phyloP scores from a whole-genome alignment of 1,140 invertebrate genomes.

The Trachymyrmex septentrionalis region DNA sequence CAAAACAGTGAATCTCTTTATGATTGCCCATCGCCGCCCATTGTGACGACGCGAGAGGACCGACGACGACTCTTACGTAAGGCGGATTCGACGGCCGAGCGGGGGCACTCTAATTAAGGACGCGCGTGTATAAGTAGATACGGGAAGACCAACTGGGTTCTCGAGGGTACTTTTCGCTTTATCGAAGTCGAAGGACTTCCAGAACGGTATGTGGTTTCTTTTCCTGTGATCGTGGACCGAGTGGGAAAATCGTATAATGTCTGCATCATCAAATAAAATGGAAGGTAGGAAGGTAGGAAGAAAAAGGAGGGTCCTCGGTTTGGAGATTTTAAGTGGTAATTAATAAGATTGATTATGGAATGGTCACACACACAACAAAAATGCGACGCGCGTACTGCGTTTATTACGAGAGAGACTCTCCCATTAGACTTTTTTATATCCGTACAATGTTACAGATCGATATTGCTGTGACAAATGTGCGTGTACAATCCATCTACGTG shows the following conservation, averaged over 20 bases:
- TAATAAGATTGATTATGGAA: constrained; percentile 82
- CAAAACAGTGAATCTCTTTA: constrained; percentile 83
- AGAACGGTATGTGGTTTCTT: constrained; percentile 36
- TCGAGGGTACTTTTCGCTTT: constrained; percentile 50
- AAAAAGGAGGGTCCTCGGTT: constrained; percentile 63
- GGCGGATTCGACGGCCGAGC: constrained; percentile 36
- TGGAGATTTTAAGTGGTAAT: constrained; percentile 78
- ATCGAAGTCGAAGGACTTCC: constrained; percentile 64
- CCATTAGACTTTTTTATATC: constrained; percentile 36
- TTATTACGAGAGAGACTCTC: constrained; percentile 12
- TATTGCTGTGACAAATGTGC: neutral
- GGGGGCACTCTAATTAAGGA: constrained; percentile 64
- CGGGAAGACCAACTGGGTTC: constrained; percentile 44
- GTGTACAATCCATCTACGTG: neutral
- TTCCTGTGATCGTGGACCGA: neutral
- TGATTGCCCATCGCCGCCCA: constrained; percentile 84
- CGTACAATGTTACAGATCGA: neutral
- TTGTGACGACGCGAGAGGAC: constrained; percentile 71
- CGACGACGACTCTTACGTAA: constrained; percentile 66
- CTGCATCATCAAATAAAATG: constrained; percentile 66
- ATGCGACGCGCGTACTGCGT: constrained; percentile 69
- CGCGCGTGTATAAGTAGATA: constrained; percentile 56
- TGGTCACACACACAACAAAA: constrained; percentile 70
- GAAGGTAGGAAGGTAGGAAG: constrained; percentile 71
- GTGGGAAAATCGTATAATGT: constrained; percentile 62